Evolutionary conservation across 2,888 invertebrate species (phyloP), one percentile per base, ranked within the genome.

Genomic region (Myopa tessellatipennis): DNA sequence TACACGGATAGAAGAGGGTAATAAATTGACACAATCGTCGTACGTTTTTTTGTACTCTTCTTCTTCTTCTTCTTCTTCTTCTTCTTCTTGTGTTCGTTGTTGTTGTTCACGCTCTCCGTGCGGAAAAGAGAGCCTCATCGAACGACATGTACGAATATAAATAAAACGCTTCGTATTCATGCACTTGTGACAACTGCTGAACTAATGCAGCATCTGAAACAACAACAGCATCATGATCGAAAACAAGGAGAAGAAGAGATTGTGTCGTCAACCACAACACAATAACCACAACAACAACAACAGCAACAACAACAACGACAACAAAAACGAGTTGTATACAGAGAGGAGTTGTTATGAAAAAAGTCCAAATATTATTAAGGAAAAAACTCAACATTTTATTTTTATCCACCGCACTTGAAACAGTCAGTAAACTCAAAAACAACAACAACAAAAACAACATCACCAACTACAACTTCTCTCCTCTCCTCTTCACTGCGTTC

Each of bases 111-210:
- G 55, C 16, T 71, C 26, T 70, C 52, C 52, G 18, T 63, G 10
- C 14, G 1, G 18, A 16, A 1, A 63, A 7, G 5, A 18, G 18
- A 10, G 14, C 34, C 34, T 34, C 45, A 14, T 12, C 18, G 16
- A 65, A 73, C 61, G 38, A 38, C 40, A 72, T 58, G 36, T 34
- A 26, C 16, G 16, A 50, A 12, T 18, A 67, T 55, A 67, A 34
- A 52, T 55, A 55, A 55, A 67, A 36, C 67, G 55, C 18, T 18
- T 26, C 67, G 8, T 52, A 67, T n/a, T 63, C 38, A 18, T 74
- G 40, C 18, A 40, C 40, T 82, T 83, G 83, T 82, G 80, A 79
- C 80, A 78, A 52, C 60, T 40, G 70, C 16, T 50, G 26, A 45
- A 50, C 40, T 16, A 16, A n/a, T 38, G 50, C 55, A 71, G 18